Evolutionary conservation across 1,140 invertebrate species (phyloP).

Genomic region (Latrodectus geometricus): DNA sequence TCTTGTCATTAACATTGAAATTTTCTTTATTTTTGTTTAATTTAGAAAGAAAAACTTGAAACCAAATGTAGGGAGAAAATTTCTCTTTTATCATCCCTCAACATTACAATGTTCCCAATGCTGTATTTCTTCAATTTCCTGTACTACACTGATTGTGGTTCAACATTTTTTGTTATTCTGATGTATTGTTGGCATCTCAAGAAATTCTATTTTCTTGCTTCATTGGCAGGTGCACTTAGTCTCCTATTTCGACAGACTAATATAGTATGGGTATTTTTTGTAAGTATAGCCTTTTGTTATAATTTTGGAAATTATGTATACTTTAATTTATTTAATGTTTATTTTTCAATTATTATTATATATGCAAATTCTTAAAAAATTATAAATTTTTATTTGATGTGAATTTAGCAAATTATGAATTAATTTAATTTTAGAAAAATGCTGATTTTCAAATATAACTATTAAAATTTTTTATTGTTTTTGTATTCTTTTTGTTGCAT

Average conservation of each 20-base stretch:
- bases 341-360: neutral
- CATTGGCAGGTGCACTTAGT: conserved; percentile 73
- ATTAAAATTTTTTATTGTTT: too few relatives aligned
- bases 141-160: conserved; percentile 93
- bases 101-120: conserved; percentile 85
- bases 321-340: neutral
- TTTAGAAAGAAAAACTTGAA: neutral
- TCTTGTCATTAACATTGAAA: neutral
- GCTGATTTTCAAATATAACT: too few relatives aligned
- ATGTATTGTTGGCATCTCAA: conserved; percentile 76
- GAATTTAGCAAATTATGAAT: too few relatives aligned
- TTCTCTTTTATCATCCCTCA: conserved; percentile 74
- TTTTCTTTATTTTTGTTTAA: neutral
- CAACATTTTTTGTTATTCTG: conserved; percentile 80
- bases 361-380: too few relatives aligned
- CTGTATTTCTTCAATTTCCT: conserved; percentile 94
- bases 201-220: conserved; percentile 66
- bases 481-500: too few relatives aligned
- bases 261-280: conserved; percentile 88
- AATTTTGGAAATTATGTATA: neutral
- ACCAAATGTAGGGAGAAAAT: neutral
- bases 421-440: too few relatives aligned
- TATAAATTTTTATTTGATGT: too few relatives aligned
- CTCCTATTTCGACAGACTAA: conserved; percentile 92
- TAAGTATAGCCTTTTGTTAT: conserved; percentile 68